Conservation (phyloP, 2,888 invertebrate genomes). For the Rotaria sp. region DNA sequence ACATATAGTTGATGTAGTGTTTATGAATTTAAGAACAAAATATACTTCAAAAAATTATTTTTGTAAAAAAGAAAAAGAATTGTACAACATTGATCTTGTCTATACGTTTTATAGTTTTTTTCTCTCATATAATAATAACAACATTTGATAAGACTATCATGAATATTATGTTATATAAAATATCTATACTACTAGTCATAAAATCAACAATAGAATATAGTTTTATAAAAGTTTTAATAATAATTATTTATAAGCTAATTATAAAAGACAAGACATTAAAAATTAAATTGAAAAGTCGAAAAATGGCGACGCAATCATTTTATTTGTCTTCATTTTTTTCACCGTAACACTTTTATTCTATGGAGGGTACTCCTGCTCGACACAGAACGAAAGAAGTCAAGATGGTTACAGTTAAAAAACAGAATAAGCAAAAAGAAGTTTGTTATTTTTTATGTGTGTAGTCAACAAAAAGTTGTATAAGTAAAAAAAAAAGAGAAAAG, state of each 20-base stretch:
- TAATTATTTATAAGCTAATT: too few relatives aligned
- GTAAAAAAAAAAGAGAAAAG: background rate
- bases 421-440: background rate
- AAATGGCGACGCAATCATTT: background rate
- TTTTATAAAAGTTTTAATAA: background rate
- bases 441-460: background rate
- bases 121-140: too few relatives aligned
- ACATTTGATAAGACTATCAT: background rate
- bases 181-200: background rate
- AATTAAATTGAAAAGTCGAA: background rate
- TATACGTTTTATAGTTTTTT: background rate
- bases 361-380: conserved; percentile 18
- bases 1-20: too few relatives aligned
- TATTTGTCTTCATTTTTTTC: background rate
- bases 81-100: background rate
- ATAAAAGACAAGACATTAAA: background rate
- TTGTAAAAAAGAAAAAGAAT: background rate
- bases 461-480: background rate
- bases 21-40: background rate
- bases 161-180: background rate
- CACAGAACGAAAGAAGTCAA: conserved; percentile 24
- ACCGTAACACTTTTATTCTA: background rate
- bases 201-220: background rate
- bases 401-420: background rate
- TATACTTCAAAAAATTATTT: background rate